phyloP scores from a whole-genome alignment of 2,113 vertebrate species.

The Microtus montanus region DNA sequence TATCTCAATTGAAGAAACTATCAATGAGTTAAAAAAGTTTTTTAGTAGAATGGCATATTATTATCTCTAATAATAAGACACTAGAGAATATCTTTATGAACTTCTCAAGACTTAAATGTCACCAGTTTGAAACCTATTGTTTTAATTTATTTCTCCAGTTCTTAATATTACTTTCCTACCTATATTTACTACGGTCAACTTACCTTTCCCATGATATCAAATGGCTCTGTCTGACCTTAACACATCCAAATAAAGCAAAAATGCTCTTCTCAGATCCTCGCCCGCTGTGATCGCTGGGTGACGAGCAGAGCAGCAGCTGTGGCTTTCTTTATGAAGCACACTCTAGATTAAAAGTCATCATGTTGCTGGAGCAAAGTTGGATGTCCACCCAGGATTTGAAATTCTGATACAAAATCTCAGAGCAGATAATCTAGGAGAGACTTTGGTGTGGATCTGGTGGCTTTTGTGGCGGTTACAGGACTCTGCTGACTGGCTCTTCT shows the following conservation, averaged over 20 bases:
- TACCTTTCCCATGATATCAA: neutral
- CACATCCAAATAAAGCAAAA: neutral
- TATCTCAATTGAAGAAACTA: neutral
- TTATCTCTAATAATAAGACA: neutral
- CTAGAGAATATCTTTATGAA: neutral
- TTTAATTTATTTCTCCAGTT: neutral
- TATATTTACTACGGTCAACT: neutral
- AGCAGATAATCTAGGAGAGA: neutral
- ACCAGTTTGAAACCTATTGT: neutral
- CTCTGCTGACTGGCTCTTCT: conserved; percentile 51
- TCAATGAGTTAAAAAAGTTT: neutral
- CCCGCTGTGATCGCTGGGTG: neutral
- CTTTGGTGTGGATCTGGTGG: neutral
- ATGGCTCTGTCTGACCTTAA: neutral
- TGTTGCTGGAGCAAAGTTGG: neutral
- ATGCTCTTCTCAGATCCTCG: neutral
- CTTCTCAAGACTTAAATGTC: neutral
- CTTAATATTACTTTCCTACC: neutral
- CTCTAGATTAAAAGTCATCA: neutral
- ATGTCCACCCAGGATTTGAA: neutral
- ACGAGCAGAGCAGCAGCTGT: neutral
- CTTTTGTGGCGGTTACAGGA: neutral
- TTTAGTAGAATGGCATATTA: neutral
- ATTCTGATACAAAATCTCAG: neutral
- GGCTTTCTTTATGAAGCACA: neutral